These are phyloP conservation scores for Synaphobranchus kaupii DNA, from an alignment of 2,797 vertebrate species.

Conservation along the genomic window DNA sequence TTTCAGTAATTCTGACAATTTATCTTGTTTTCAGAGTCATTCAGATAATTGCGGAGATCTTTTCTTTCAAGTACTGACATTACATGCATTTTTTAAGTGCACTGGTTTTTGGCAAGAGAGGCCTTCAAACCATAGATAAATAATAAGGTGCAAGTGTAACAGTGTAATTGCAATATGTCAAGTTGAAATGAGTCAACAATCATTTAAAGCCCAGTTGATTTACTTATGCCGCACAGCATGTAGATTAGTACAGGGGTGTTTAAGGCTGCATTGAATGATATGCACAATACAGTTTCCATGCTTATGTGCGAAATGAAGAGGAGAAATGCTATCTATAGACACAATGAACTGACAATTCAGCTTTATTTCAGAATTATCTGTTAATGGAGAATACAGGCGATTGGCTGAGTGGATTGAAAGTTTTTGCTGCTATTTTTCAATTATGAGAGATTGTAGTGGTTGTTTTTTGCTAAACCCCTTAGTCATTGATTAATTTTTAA, in stretches of 20 bases:
- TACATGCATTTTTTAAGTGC: neutral
- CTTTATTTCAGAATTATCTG: neutral
- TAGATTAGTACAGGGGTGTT: neutral
- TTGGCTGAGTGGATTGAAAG: neutral
- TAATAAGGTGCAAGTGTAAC: neutral
- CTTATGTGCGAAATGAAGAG: neutral
- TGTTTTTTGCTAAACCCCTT: neutral
- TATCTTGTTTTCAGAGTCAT: constrained; percentile 30
- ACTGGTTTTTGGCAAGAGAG: neutral
- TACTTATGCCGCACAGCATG: neutral
- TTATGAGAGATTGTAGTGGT: neutral
- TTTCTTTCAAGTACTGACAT: constrained; percentile 33
- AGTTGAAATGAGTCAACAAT: neutral
- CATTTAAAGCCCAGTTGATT: neutral
- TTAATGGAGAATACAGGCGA: constrained; percentile 6
- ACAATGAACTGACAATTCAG: neutral
- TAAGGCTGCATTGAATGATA: neutral
- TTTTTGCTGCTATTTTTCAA: neutral
- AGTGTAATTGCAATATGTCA: neutral
- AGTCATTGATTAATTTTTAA: neutral
- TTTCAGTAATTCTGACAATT: constrained; percentile 45
- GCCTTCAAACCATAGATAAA: neutral
- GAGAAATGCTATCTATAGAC: neutral
- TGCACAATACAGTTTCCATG: neutral
- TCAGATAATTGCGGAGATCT: constrained; percentile 34